Conservation (phyloP, 2,888 invertebrate species). For the Ochropacha duplaris region DNA sequence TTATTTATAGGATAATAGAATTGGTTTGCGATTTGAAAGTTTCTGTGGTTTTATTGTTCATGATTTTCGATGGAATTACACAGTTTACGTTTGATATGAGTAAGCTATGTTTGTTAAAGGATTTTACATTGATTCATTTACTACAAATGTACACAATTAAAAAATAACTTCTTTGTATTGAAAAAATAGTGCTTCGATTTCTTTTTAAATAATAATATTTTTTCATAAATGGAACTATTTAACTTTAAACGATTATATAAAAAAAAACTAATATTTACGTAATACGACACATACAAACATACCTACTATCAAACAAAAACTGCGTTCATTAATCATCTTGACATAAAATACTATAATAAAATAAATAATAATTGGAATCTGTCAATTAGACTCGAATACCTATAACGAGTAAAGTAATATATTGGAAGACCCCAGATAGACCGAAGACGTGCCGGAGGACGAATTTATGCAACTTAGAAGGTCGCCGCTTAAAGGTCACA, state of each 20-base stretch:
- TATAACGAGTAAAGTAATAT: not conserved
- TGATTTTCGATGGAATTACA: not conserved
- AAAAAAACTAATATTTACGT: constrained; percentile 12
- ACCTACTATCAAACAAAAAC: not conserved
- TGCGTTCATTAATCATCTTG: not conserved
- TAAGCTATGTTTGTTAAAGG: too few species aligned
- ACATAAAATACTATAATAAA: not conserved
- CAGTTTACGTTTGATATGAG: too few species aligned
- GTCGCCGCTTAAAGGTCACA: constrained; percentile 40
- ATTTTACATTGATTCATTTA: too few species aligned
- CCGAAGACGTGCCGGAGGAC: constrained; percentile 27
- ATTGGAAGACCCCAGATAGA: constrained; percentile 2
- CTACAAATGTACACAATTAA: too few species aligned
- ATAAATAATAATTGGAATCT: not conserved
- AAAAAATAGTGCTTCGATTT: too few species aligned
- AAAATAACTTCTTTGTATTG: too few species aligned
- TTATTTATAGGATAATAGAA: not conserved
- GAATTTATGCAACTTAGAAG: constrained; percentile 37
- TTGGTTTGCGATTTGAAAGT: not conserved
- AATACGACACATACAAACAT: not conserved
- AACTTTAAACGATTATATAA: constrained; percentile 6
- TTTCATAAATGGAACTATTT: too few species aligned
- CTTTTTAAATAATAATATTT: too few species aligned
- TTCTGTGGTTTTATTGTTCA: not conserved
- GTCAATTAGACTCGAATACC: not conserved